Base-by-base conservation (phyloP, 2,888 invertebrate species). In the Cylloceria caligata region DNA sequence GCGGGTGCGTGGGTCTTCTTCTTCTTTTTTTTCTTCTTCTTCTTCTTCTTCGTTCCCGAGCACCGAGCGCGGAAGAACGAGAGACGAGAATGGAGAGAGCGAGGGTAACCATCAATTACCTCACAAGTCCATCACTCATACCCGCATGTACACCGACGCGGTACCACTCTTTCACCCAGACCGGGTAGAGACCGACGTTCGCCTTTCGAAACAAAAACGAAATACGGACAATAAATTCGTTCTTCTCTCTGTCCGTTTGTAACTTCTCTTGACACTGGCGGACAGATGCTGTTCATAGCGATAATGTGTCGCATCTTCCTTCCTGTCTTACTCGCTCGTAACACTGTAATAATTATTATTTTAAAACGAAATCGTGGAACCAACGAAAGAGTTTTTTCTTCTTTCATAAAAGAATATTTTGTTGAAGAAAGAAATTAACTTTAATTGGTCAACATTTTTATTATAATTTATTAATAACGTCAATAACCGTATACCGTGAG, bases 81-180 rank as follows among this genome's bases (percentile, higher is more conserved):
- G 45, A 62, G 47, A 83, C 69, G 62, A 71, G 36, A 68, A 80
- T 11, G 52, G 19, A 34, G 67, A 60, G 71, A 78, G 64, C 73
- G 60, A 69, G 57, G 67, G 71, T 55, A 81, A 83, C 82, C 81
- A 67, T 81, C 83, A 83, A 83, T 83, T 80, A 81, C 83, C 81
- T 71, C 71, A 45, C 77, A 77, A 83, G 74, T 75, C 78, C 83
- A 83, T 83, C 81, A 78, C 81, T 80, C 80, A 74, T 80, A 83
- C 74, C 73, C 80, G 39, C 75, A 72, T 76, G 80, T 24, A 65
- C 42, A 39, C 39, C 39, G 9, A 24, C 27, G 39, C 47, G 30
- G 45, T 45, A 39, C 34, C 19, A 57, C 34, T 77, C 81, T 67
- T 75, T 81, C 67, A 34, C 45, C 57, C 72, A 47, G 42, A 57